A percentile compares a stretch with the other conserved stretches of the same genome.
Evolutionary conservation across 2,888 invertebrate genomes (phyloP).

Genomic region (Pseudococcus longispinus): DNA sequence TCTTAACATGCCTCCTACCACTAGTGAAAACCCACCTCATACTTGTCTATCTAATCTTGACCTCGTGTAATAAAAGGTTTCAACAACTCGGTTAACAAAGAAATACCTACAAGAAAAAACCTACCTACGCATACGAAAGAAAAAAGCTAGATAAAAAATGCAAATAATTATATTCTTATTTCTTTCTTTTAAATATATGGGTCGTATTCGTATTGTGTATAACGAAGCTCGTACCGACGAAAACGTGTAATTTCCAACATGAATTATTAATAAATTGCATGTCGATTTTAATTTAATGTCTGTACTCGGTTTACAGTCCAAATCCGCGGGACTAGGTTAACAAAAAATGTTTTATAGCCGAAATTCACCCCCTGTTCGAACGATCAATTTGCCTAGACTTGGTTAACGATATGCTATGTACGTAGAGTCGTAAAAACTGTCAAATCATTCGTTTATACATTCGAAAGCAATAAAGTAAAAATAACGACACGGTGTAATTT

Average conservation of each 20-base stretch:
- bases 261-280: conserved; percentile 47
- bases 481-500: not conserved
- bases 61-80: not conserved
- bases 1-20: not conserved
- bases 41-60: not conserved
- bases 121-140: not conserved
- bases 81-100: not conserved
- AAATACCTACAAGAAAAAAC: not conserved
- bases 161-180: conserved; percentile 7
- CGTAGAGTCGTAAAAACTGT: not conserved
- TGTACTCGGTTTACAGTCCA: not conserved
- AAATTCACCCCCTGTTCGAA: not conserved
- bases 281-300: conserved; percentile 30
- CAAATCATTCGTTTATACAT: not conserved
- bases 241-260: conserved; percentile 3
- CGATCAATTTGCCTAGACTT: conserved; percentile 12
- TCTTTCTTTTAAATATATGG: not conserved
- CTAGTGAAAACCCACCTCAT: not conserved
- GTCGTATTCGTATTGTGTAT: not conserved
- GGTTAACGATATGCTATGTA: not conserved
- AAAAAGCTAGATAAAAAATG: not conserved
- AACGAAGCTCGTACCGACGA: not conserved
- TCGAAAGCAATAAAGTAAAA: not conserved
- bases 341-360: conserved; percentile 16
- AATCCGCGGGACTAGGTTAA: conserved; percentile 14